phyloP scores from a whole-genome alignment of 2,113 vertebrate species.

The Lanius ludovicianus region DNA sequence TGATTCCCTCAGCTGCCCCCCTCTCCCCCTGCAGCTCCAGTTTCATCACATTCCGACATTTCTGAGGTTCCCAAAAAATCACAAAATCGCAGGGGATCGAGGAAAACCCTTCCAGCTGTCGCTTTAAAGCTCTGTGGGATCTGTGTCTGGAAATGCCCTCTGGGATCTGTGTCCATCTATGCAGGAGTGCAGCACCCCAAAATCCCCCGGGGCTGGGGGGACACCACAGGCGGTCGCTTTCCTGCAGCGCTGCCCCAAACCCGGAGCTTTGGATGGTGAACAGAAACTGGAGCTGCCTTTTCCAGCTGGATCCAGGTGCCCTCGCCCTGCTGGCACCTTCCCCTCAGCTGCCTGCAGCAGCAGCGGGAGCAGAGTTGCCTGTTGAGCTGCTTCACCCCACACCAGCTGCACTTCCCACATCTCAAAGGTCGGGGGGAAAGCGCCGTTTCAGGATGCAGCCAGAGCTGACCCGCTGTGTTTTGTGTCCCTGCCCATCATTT shows the following conservation, averaged over 20 bases:
- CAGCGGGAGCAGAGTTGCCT: neutral
- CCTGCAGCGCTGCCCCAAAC: neutral
- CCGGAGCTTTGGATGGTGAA: neutral
- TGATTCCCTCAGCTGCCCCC: neutral
- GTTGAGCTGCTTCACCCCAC: neutral
- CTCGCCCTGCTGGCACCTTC: neutral
- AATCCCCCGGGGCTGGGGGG: neutral
- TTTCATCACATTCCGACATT: neutral
- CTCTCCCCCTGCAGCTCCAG: conserved; percentile 36
- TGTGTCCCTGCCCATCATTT: rapidly evolving
- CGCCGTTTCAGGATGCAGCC: neutral
- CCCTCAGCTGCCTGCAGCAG: conserved; percentile 1
- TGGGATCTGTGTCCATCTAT: rapidly evolving
- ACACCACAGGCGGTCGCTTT: rapidly evolving
- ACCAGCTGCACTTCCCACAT: neutral
- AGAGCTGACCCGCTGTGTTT: rapidly evolving
- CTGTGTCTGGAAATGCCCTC: neutral
- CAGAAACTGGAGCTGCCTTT: conserved; percentile 64
- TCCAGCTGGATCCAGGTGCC: neutral
- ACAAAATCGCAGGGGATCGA: rapidly evolving
- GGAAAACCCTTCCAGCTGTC: neutral
- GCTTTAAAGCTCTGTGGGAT: neutral
- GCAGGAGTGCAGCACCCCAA: neutral
- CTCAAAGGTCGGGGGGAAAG: conserved; percentile 62
- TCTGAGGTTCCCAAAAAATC: neutral